Evolutionary conservation across 2,797 vertebrate species (phyloP).

Genomic region (Tragelaphus eurycerus): DNA sequence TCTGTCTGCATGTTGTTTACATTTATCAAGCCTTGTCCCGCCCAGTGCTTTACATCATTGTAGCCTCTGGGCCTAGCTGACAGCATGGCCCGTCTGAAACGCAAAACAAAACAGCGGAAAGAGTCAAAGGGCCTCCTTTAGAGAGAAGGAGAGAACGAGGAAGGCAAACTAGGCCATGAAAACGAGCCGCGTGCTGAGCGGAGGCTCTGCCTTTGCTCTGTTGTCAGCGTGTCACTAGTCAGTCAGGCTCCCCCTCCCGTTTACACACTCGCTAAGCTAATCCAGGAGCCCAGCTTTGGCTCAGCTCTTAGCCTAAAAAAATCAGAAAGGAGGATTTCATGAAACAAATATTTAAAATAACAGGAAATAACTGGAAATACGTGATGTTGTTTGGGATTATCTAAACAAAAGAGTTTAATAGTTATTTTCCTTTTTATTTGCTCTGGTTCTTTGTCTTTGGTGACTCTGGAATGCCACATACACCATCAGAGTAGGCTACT

Average conservation of each 20-base stretch:
- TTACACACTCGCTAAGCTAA: not conserved
- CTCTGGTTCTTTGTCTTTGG: not conserved
- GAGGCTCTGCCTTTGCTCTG: not conserved
- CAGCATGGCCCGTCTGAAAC: not conserved
- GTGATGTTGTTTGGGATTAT: not conserved
- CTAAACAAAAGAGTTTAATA: not conserved
- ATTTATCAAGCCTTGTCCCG: slow-evolving; percentile 67
- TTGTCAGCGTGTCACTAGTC: not conserved
- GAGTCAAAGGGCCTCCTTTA: slow-evolving; percentile 65
- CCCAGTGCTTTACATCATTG: slow-evolving; percentile 63
- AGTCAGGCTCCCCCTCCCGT: not conserved
- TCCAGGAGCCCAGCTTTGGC: not conserved
- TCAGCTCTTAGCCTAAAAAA: not conserved
- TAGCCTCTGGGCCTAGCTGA: slow-evolving; percentile 44
- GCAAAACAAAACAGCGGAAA: slow-evolving; percentile 21
- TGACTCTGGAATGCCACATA: not conserved
- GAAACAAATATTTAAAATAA: not conserved
- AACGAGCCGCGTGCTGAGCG: not conserved
- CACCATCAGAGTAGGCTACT: not conserved
- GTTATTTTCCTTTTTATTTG: slow-evolving; percentile 3
- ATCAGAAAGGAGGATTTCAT: not conserved
- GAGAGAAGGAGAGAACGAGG: not conserved
- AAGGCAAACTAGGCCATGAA: not conserved
- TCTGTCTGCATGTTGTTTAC: slow-evolving; percentile 71
- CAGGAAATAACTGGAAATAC: not conserved